phyloP scores from a whole-genome alignment of 2,797 vertebrate genomes.

The Cheirogaleus major region DNA sequence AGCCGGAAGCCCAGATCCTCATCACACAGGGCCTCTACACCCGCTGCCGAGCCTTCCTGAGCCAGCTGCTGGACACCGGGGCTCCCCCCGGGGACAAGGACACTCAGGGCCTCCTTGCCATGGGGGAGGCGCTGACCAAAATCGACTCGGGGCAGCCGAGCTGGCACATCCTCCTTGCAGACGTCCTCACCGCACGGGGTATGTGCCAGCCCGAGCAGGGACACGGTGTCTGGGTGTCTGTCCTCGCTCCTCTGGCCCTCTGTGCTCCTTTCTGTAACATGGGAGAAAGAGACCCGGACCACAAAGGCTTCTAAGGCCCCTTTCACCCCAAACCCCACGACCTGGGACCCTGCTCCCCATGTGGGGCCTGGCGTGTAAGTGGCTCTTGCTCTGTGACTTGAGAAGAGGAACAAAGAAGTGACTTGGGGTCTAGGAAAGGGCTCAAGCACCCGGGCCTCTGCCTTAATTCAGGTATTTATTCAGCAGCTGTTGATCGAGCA shows the following conservation, averaged over 20 bases:
- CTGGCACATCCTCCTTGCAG: constrained; percentile 90
- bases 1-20: constrained; percentile 86
- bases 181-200: constrained; percentile 91
- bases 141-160: constrained; percentile 85
- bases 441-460: fast-evolving
- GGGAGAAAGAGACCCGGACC: neutral
- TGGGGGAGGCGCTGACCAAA: constrained; percentile 87
- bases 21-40: constrained; percentile 91
- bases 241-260: neutral
- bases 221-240: fast-evolving
- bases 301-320: neutral
- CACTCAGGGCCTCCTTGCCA: constrained; percentile 85
- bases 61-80: constrained; percentile 73
- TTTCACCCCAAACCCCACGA: neutral
- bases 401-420: neutral
- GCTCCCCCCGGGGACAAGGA: constrained; percentile 80
- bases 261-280: neutral
- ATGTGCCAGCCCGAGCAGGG: neutral
- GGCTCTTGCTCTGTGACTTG: neutral
- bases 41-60: constrained; percentile 86
- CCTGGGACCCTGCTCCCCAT: fast-evolving
- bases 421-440: no score
- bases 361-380: neutral
- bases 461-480: fast-evolving
- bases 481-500: fast-evolving